These are phyloP conservation scores for Onthophagus taurus DNA, from an alignment of 1,140 invertebrate genomes.

Conservation along the genomic window DNA sequence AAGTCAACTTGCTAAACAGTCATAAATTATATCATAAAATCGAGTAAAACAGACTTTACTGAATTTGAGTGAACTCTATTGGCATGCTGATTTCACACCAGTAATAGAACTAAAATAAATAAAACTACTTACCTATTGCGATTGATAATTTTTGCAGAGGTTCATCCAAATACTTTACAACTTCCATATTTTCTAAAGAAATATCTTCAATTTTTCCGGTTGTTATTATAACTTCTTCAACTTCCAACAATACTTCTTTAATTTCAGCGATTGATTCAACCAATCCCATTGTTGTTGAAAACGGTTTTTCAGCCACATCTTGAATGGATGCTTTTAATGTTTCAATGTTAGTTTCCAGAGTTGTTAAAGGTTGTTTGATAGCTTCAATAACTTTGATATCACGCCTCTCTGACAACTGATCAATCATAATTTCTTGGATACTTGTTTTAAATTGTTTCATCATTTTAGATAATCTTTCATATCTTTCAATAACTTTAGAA, in stretches of 20 bases:
- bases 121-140: slow-evolving; percentile 5
- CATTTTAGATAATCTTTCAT: slow-evolving; percentile 3
- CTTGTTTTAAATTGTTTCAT: neutral
- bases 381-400: slow-evolving; percentile 2
- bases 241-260: neutral
- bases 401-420: slow-evolving; percentile 6
- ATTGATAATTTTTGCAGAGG: slow-evolving; percentile 12
- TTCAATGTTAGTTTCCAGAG: neutral
- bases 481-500: slow-evolving; percentile 1
- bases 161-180: neutral
- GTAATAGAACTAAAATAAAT: too few relatives aligned
- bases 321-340: slow-evolving; percentile 10
- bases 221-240: neutral
- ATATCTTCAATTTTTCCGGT: neutral
- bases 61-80: too few relatives aligned
- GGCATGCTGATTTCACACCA: too few relatives aligned
- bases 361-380: slow-evolving; percentile 8
- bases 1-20: too few relatives aligned
- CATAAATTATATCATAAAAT: too few relatives aligned
- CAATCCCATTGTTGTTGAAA: neutral
- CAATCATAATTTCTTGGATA: neutral
- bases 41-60: too few relatives aligned
- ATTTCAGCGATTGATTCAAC: slow-evolving; percentile 1
- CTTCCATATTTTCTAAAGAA: neutral
- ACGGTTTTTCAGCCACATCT: slow-evolving; percentile 3